phyloP scores from a whole-genome alignment of 2,888 invertebrate species.

The Gortyna flavago region DNA sequence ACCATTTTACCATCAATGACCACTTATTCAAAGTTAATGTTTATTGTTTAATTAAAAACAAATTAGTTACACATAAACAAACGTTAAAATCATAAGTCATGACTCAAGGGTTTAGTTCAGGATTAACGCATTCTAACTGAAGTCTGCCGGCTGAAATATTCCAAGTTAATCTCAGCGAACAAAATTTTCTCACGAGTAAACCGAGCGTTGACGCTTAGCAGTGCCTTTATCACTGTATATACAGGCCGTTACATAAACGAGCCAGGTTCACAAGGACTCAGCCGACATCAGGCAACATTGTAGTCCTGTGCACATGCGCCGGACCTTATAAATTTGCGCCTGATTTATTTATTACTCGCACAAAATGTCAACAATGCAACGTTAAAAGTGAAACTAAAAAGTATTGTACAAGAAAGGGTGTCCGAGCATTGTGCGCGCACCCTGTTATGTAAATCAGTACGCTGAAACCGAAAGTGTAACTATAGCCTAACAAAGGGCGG shows the following conservation, averaged over 20 bases:
- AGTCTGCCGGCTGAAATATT: conserved; percentile 34
- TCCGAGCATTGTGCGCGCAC: conserved; percentile 81
- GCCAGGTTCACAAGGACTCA: conserved; percentile 65
- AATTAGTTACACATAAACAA: conserved; percentile 78
- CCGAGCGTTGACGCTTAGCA: conserved; percentile 46
- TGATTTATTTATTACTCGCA: conserved; percentile 89
- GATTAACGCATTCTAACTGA: conserved; percentile 15
- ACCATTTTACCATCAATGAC: conserved; percentile 86
- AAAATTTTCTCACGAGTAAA: conserved; percentile 72
- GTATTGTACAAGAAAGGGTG: conserved; percentile 84
- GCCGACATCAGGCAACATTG: conserved; percentile 79
- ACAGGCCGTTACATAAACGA: conserved; percentile 70
- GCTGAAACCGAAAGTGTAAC: conserved; percentile 88
- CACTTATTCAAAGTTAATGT: conserved; percentile 84
- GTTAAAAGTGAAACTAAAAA: conserved; percentile 88
- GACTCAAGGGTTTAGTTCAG: conserved; percentile 42
- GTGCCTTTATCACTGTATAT: conserved; percentile 68
- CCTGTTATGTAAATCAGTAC: conserved; percentile 89
- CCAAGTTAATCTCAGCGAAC: conserved; percentile 24
- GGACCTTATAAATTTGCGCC: conserved; percentile 84
- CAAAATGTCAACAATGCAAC: conserved; percentile 87
- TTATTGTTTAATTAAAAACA: conserved; percentile 86
- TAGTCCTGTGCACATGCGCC: conserved; percentile 77
- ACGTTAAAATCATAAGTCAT: conserved; percentile 48
- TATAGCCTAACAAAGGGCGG: conserved; percentile 76